phyloP scores from a whole-genome alignment of 2,797 vertebrate species.

The Natrix natrix region DNA sequence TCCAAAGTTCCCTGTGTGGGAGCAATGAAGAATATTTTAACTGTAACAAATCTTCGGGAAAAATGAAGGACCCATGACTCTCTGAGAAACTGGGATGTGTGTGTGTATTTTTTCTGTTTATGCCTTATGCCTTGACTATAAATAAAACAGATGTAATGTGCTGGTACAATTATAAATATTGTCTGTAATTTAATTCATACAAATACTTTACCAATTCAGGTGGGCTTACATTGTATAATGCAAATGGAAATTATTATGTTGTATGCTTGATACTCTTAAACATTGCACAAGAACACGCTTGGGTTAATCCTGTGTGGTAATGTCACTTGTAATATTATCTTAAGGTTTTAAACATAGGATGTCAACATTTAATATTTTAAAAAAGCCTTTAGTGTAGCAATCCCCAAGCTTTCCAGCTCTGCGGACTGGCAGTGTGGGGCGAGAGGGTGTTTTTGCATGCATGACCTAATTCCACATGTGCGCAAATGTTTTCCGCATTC shows the following conservation, averaged over 20 bases:
- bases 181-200: slow-evolving; percentile 47
- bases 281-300: slow-evolving; percentile 10
- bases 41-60: slow-evolving; percentile 42
- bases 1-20: slow-evolving; percentile 57
- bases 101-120: slow-evolving; percentile 8
- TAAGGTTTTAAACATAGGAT: slow-evolving; percentile 18
- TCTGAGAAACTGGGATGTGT: slow-evolving; percentile 39
- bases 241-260: slow-evolving; percentile 55
- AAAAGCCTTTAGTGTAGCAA: not conserved
- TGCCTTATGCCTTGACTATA: slow-evolving; percentile 41
- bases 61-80: slow-evolving; percentile 54
- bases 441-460: not conserved
- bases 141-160: slow-evolving; percentile 51
- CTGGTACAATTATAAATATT: slow-evolving; percentile 17
- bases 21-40: slow-evolving; percentile 51
- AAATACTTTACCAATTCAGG: slow-evolving; percentile 43
- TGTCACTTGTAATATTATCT: slow-evolving; percentile 56
- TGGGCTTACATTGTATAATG: slow-evolving; percentile 50
- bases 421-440: not conserved
- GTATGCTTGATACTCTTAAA: slow-evolving; percentile 53
- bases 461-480: not conserved
- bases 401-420: not conserved
- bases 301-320: slow-evolving; percentile 53
- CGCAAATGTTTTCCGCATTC: not conserved
- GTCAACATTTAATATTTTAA: slow-evolving; percentile 16